Evolutionary conservation across 2,888 invertebrate genomes (phyloP).

Genomic region (Therioaphis trifolii): DNA sequence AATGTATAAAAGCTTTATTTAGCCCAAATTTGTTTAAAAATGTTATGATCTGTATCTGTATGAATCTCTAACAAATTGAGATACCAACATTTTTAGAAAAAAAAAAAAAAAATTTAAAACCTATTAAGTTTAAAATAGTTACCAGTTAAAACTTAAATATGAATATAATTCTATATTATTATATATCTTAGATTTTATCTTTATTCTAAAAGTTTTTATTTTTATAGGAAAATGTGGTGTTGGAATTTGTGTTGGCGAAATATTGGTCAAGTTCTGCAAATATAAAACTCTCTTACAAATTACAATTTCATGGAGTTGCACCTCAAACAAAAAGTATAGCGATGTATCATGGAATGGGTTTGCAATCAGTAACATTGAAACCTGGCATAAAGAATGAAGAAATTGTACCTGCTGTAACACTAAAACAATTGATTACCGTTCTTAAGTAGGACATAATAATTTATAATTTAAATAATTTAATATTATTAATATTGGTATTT

Average conservation of each 20-base stretch:
- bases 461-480: neutral
- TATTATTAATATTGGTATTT: neutral
- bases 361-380: slow-evolving; percentile 79
- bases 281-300: slow-evolving; percentile 77
- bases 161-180: too few species aligned
- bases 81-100: too few species aligned
- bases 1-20: too few species aligned
- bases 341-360: slow-evolving; percentile 81
- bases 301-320: slow-evolving; percentile 86
- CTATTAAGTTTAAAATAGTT: too few species aligned
- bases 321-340: slow-evolving; percentile 76
- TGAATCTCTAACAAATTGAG: too few species aligned
- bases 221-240: slow-evolving; percentile 77
- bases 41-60: too few species aligned
- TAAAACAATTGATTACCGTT: slow-evolving; percentile 81
- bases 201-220: slow-evolving; percentile 62
- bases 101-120: too few species aligned
- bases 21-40: too few species aligned
- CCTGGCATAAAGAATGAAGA: slow-evolving; percentile 79
- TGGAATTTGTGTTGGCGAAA: slow-evolving; percentile 92
- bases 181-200: too few species aligned
- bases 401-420: slow-evolving; percentile 78
- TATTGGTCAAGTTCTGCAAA: slow-evolving; percentile 92
- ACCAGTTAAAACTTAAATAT: too few species aligned
- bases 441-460: slow-evolving; percentile 71